Evolutionary conservation across 2,797 vertebrate genomes (phyloP).

Genomic region (Denticeps clupeoides): DNA sequence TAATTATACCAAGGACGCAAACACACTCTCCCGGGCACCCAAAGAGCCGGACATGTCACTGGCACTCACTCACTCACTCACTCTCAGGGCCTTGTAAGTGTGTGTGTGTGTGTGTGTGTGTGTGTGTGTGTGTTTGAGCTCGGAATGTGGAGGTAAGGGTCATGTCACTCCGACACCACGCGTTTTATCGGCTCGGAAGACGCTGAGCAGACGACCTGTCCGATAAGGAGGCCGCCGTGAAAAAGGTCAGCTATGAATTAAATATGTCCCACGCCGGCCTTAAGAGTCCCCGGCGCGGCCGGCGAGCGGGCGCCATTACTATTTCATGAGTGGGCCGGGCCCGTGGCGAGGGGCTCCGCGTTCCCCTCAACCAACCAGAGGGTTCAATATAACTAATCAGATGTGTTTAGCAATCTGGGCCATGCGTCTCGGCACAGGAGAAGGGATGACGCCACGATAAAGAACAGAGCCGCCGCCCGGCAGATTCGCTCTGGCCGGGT

Average conservation of each 20-base stretch:
- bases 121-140: conserved; percentile 1
- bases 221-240: conserved; percentile 30
- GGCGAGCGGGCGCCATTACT: conserved; percentile 28
- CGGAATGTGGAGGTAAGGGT: conserved; percentile 26
- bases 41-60: conserved; percentile 42
- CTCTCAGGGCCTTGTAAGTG: conserved; percentile 15
- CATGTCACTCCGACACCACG: conserved; percentile 31
- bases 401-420: too few relatives aligned
- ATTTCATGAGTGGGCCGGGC: too few relatives aligned
- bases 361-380: too few relatives aligned
- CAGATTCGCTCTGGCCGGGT: conserved; percentile 50
- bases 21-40: conserved; percentile 12
- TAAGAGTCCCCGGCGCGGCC: conserved; percentile 14
- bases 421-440: too few relatives aligned
- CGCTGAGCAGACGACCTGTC: conserved; percentile 33
- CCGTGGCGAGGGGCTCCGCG: too few relatives aligned
- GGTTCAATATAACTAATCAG: too few relatives aligned
- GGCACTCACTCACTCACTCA: conserved; percentile 21
- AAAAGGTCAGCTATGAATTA: conserved; percentile 53
- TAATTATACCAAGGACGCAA: conserved; percentile 69
- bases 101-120: background rate
- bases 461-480: conserved; percentile 41
- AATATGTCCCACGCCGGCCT: conserved; percentile 27
- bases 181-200: conserved; percentile 35
- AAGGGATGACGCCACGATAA: conserved; percentile 49